These are phyloP conservation scores for Ara ararauna DNA, from an alignment of 2,797 vertebrate species.

Conservation along the genomic window DNA sequence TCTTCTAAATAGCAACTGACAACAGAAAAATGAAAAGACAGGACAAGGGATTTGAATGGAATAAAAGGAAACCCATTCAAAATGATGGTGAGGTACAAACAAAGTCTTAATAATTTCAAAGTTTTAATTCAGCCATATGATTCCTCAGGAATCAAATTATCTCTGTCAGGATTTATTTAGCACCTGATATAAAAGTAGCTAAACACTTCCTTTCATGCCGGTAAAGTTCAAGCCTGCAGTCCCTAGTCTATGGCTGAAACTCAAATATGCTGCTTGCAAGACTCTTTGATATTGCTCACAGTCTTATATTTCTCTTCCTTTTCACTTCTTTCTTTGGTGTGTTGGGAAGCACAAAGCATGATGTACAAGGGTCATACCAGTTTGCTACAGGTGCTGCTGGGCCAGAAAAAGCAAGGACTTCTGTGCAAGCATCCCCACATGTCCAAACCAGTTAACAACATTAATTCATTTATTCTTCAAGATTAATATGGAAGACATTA, in stretches of 20 bases:
- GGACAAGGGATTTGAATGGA: background rate
- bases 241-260: background rate
- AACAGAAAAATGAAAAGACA: background rate
- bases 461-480: background rate
- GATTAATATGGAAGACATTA: background rate
- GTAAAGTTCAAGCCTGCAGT: rapidly evolving
- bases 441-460: background rate
- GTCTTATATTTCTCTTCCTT: background rate
- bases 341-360: background rate
- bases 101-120: background rate
- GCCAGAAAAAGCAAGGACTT: background rate
- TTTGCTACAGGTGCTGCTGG: background rate
- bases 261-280: background rate
- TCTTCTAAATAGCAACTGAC: background rate
- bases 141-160: background rate
- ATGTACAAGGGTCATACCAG: background rate
- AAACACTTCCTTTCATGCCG: background rate
- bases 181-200: background rate
- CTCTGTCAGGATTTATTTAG: background rate
- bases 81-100: background rate
- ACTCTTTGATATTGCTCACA: background rate
- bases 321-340: background rate
- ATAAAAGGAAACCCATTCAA: background rate
- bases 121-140: background rate
- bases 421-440: background rate